Evolutionary conservation across 2,113 vertebrate genomes (phyloP).

Genomic region (Nymphicus hollandicus): DNA sequence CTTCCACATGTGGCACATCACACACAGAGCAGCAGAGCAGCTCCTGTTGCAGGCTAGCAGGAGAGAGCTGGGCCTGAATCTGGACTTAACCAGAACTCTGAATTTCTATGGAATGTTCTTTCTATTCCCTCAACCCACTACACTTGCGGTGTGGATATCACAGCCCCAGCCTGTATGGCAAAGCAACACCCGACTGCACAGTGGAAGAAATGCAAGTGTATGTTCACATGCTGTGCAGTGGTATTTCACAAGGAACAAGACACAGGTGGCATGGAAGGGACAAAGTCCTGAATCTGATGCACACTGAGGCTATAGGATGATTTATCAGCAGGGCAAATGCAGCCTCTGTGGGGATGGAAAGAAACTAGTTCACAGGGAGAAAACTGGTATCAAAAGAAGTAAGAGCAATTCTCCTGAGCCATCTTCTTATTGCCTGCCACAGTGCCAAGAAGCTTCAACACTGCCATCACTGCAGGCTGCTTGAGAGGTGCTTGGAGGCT

Average conservation of each 20-base stretch:
- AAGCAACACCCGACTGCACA: neutral
- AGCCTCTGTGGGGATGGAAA: neutral
- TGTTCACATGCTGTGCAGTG: neutral
- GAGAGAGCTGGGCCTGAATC: neutral
- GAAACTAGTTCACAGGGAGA: neutral
- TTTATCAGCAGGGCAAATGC: neutral
- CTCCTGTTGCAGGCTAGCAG: neutral
- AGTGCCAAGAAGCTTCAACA: neutral
- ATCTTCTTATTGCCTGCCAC: neutral
- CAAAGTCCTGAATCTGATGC: neutral
- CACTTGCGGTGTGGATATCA: neutral
- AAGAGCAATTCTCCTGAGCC: neutral
- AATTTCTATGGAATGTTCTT: neutral
- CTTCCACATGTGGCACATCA: neutral
- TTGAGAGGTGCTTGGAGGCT: neutral
- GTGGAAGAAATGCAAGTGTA: neutral
- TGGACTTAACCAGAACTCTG: neutral
- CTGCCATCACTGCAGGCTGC: neutral
- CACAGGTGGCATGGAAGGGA: neutral
- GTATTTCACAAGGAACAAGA: neutral
- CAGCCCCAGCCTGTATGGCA: neutral
- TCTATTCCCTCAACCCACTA: neutral
- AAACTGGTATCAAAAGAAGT: neutral
- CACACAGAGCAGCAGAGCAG: neutral
- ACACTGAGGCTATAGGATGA: neutral